These are phyloP conservation scores for Aquatica leii DNA, from an alignment of 2,888 invertebrate species.

Conservation along the genomic window DNA sequence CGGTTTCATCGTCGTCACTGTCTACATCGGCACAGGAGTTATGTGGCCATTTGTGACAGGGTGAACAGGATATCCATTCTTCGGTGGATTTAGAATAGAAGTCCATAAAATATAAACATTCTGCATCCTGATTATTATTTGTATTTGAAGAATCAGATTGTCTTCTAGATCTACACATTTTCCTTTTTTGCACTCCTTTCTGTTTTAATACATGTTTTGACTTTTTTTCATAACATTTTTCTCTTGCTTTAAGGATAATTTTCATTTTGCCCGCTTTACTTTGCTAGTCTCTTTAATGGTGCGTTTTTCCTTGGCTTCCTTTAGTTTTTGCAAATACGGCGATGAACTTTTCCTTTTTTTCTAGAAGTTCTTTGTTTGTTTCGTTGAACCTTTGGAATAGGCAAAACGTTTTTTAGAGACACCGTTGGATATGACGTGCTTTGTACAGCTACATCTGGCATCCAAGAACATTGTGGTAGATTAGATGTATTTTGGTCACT, in stretches of 20 bases:
- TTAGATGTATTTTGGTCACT: background rate
- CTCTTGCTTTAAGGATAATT: background rate
- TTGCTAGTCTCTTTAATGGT: background rate
- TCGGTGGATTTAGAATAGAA: background rate
- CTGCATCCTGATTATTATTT: constrained; percentile 29
- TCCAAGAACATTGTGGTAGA: background rate
- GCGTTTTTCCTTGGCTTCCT: background rate
- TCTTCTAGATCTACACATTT: background rate
- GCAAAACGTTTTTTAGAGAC: background rate
- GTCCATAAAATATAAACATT: constrained; percentile 5
- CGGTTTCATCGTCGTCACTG: background rate
- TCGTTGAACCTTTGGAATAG: background rate
- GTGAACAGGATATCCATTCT: background rate
- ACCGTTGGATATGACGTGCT: background rate
- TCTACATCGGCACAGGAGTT: background rate
- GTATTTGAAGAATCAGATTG: too few species aligned
- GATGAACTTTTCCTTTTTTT: background rate
- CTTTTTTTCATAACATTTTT: background rate
- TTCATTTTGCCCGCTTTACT: background rate
- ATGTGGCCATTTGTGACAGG: background rate
- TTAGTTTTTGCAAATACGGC: background rate
- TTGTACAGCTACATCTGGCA: background rate
- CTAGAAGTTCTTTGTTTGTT: background rate
- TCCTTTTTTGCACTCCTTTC: background rate
- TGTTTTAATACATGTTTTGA: background rate